Evolutionary conservation across 92 coral and sea anemone genomes (phyloP), one percentile per base, ranked within the genome.

Genomic region (Micromussa lordhowensis): DNA sequence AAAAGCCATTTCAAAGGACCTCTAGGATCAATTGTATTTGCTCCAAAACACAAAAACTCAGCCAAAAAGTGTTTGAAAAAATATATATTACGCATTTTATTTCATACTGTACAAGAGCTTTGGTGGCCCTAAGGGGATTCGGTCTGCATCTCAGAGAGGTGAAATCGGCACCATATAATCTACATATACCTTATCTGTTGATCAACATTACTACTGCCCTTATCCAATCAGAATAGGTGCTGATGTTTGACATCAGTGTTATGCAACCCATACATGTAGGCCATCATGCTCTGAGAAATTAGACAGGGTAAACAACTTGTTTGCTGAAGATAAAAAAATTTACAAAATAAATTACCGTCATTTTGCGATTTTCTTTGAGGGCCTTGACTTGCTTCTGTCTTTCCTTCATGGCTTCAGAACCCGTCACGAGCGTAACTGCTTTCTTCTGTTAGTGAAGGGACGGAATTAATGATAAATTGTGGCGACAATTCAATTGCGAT

Each of bases 321-420:
- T 82, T 82, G 40, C 58, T 3, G 57, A n/a, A 35, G 59, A 82
- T 64, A 40, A 44, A 82, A n/a, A n/a, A n/a, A n/a, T n/a, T 38
- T 35, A 77, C 87, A 57, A 90, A 81, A 58, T 68, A 53, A 21
- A 34, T 30, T 90, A 97, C 99, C 87, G 86, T 70, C 77, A 86
- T 69, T 91, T 88, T 97, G 55, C 95, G 86, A 54, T 88, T 82
- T 51, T 97, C 99, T 91, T 97, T 97, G 32, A 90, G 68, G 31
- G 93, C 94, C 81, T 97, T 97, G 18, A 91, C 94, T 78, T 85
- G 94, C 79, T 92, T 97, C 88, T 95, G 99, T 36, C 97, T 88
- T 86, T 97, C 99, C 79, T 97, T 97, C 92, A 97, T 92, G 21
- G 95, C 91, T 87, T 97, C 99, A 66, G 96, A 92, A 15, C 98